A percentile compares a stretch with the other conserved stretches of the same genome.
Evolutionary conservation across 2,113 vertebrate species (phyloP).

Genomic region (Ctenodactylus gundi): DNA sequence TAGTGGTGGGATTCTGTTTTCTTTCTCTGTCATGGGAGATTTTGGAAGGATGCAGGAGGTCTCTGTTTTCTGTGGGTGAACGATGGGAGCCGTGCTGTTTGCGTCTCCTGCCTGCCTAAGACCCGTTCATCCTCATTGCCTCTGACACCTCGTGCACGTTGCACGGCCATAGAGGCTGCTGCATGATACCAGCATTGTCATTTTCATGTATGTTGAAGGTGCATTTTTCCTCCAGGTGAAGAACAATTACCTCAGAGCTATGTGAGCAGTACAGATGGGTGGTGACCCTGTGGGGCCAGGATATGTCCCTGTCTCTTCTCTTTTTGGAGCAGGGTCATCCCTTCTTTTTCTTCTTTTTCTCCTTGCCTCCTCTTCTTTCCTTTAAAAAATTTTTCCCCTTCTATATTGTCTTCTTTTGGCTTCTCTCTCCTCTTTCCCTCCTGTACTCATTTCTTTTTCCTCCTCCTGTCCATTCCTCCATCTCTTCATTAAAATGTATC

Average conservation of each 20-base stretch:
- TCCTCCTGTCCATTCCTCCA: not conserved
- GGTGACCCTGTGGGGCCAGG: not conserved
- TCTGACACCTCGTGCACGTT: not conserved
- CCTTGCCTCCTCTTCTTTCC: not conserved
- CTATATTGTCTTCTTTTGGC: not conserved
- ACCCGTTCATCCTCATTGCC: not conserved
- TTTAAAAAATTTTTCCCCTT: not conserved
- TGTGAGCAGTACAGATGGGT: not conserved
- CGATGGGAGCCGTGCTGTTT: not conserved
- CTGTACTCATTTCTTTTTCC: not conserved
- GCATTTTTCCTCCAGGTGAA: constrained; percentile 50
- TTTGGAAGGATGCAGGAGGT: constrained; percentile 73
- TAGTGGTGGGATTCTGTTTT: constrained; percentile 71
- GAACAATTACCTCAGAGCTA: not conserved
- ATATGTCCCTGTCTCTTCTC: not conserved
- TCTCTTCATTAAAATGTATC: not conserved
- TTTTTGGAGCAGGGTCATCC: not conserved
- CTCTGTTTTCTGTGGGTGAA: constrained; percentile 1
- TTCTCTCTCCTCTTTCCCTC: not conserved
- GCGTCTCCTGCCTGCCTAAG: constrained; percentile 15
- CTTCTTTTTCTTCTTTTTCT: not conserved
- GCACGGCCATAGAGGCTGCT: not conserved
- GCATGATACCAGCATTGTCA: not conserved
- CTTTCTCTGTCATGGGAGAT: constrained; percentile 69
- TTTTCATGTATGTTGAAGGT: not conserved